Evolutionary conservation across 2,797 vertebrate species (phyloP).

Genomic region (Cryptoblepharus egeriae): DNA sequence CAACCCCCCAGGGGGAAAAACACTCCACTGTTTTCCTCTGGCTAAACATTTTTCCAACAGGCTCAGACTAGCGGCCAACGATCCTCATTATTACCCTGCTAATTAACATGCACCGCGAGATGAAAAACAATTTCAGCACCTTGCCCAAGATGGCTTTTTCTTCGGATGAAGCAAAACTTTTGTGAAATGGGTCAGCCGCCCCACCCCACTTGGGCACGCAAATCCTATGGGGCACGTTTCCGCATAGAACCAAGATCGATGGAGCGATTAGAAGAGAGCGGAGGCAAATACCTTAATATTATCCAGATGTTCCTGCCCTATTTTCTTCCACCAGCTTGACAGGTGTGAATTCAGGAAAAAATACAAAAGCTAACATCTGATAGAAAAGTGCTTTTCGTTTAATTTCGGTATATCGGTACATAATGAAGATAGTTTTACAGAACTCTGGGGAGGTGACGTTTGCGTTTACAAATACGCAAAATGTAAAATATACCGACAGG

Average conservation of each 20-base stretch:
- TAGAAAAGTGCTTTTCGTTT: constrained; percentile 25
- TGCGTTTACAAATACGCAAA: background rate
- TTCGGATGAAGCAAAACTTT: constrained; percentile 1
- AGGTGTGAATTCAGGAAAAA: constrained; percentile 42
- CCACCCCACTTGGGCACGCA: background rate
- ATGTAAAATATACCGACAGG: background rate
- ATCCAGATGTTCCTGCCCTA: constrained; percentile 70
- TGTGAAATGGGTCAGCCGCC: background rate
- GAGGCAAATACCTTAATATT: constrained; percentile 60
- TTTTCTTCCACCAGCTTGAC: constrained; percentile 43
- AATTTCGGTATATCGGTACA: background rate
- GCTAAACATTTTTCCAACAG: constrained; percentile 15
- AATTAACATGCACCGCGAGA: constrained; percentile 21
- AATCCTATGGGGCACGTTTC: constrained; percentile 13
- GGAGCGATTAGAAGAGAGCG: constrained; percentile 61
- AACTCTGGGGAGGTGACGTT: background rate
- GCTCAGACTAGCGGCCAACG: background rate
- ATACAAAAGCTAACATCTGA: constrained; percentile 4
- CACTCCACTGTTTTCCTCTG: background rate
- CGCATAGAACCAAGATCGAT: constrained; percentile 74
- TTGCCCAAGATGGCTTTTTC: background rate
- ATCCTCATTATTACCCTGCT: background rate
- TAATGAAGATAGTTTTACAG: background rate
- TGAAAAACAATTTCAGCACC: background rate
- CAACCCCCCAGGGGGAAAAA: background rate